Percentiles rank a stretch among this genome's conserved stretches.
phyloP scores from a whole-genome alignment of 1,140 invertebrate species.

The silkworm (Bombyx mori) region DNA sequence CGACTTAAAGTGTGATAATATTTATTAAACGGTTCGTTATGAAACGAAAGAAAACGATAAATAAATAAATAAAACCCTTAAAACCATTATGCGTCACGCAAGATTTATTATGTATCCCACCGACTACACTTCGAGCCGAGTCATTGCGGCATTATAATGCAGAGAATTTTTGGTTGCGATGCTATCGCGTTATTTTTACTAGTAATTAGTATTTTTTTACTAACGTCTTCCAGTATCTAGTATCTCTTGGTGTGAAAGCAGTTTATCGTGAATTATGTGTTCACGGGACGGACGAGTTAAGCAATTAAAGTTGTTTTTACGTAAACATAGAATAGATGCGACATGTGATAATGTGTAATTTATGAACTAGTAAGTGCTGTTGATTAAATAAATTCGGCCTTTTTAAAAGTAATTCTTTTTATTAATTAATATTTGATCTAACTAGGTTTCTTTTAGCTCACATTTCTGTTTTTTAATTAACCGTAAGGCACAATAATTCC shows the following conservation, averaged over 20 bases:
- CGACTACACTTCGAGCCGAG: slow-evolving; percentile 39
- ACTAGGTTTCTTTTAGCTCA: too few relatives aligned
- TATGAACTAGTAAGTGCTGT: neutral
- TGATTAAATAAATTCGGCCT: too few relatives aligned
- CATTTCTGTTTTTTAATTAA: too few relatives aligned
- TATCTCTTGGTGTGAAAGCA: slow-evolving; percentile 42
- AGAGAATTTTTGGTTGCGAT: slow-evolving; percentile 51
- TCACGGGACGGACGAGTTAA: slow-evolving; percentile 44
- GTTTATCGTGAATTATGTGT: slow-evolving; percentile 50
- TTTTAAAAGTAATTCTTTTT: too few relatives aligned
- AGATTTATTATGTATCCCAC: slow-evolving; percentile 63
- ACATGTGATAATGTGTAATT: slow-evolving; percentile 27
- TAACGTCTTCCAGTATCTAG: slow-evolving; percentile 24
- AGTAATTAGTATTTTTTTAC: slow-evolving; percentile 69
- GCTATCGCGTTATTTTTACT: slow-evolving; percentile 60
- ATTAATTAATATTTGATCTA: too few relatives aligned
- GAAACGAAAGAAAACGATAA: slow-evolving; percentile 53
- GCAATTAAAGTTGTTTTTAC: slow-evolving; percentile 55
- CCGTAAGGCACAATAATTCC: too few relatives aligned
- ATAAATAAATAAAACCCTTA: slow-evolving; percentile 37
- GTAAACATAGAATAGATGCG: slow-evolving; percentile 35
- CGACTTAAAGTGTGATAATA: slow-evolving; percentile 68
- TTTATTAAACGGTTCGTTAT: slow-evolving; percentile 66
- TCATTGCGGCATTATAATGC: slow-evolving; percentile 34
- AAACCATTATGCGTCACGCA: slow-evolving; percentile 57